Conservation (phyloP, 1,140 invertebrate genomes). For the Lordiphosa stackelbergi region DNA sequence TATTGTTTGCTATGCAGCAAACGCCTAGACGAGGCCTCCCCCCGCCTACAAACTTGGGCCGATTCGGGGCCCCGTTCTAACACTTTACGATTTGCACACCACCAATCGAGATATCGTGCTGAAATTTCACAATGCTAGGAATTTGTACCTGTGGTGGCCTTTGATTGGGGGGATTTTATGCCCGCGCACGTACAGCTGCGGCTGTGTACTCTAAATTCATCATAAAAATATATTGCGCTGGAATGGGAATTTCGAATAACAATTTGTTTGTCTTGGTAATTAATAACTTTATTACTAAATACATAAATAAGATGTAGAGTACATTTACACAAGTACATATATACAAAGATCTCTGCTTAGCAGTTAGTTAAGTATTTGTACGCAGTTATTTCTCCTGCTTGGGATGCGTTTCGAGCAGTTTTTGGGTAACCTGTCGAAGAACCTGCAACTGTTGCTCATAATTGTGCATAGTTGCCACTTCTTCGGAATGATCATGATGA, state of each 20-base stretch:
- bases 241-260: not conserved
- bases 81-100: constrained; percentile 56
- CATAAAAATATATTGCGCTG: constrained; percentile 2
- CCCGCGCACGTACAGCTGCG: constrained; percentile 7
- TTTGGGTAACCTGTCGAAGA: constrained; percentile 58
- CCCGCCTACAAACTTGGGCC: not conserved
- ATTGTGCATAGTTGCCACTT: constrained; percentile 45
- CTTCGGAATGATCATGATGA: constrained; percentile 47
- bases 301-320: constrained; percentile 31
- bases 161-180: constrained; percentile 2
- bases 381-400: constrained; percentile 27
- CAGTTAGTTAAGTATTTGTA: constrained; percentile 11
- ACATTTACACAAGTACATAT: constrained; percentile 14
- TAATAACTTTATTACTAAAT: constrained; percentile 31
- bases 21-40: constrained; percentile 6
- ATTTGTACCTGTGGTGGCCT: constrained; percentile 12
- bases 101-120: constrained; percentile 59
- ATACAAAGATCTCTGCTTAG: constrained; percentile 19
- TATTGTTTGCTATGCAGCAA: constrained; percentile 46
- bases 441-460: constrained; percentile 60
- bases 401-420: constrained; percentile 48
- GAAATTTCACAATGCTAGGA: constrained; percentile 68
- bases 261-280: not conserved
- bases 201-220: not conserved
- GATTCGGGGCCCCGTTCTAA: constrained; percentile 3